Evolutionary conservation across 1,140 invertebrate genomes (phyloP), one percentile per base, ranked within the genome.

Genomic region (Oppia nitens): DNA sequence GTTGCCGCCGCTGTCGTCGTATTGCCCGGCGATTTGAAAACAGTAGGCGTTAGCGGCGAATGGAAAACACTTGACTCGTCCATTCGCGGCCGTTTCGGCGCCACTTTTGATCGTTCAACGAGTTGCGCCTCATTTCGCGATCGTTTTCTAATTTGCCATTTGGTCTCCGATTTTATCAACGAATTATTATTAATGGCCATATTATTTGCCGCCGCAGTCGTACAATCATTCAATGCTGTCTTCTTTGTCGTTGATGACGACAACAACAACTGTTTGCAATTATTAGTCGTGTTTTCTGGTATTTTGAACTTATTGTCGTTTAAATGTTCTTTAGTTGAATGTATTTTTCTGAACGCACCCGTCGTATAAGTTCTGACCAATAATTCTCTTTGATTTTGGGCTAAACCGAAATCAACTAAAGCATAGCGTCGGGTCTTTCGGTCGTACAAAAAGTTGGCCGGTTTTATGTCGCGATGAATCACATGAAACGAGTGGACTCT

Each of bases 381-480:
- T 12, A 62, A 25, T 32, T 50, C 57, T 11, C 17, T 6, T 29
- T 55, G 25, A 45, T 21, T 40, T 58, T 74, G 85, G 17, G 88
- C 85, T 29, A 92, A 75, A 2, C 89, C 89, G 77, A 94, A 93
- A 73, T 93, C 89, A 23, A 92, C 85, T 48, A 93, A 70, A 49
- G 74, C 70, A 76, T 75, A 85, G 83, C 79, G 78, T 71, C 78
- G 79, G 53, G 78, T 79, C n/a, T 74, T 73, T 28, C 85, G 74
- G 70, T 91, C 82, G 67, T 88, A 93, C 1, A 93, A 74, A 70
- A 93, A 93, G 74, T 94, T 94, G 69, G 81, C 85, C 3, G 90
- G 88, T 73, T 93, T 93, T n/a, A 94, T 79, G 70, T 94, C 89
- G 64, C 90, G 75, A 70, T 94, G 90, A 63, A 94, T 90, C 54